Conservation (phyloP, 2,888 invertebrate genomes). For the Spialia ferax region DNA sequence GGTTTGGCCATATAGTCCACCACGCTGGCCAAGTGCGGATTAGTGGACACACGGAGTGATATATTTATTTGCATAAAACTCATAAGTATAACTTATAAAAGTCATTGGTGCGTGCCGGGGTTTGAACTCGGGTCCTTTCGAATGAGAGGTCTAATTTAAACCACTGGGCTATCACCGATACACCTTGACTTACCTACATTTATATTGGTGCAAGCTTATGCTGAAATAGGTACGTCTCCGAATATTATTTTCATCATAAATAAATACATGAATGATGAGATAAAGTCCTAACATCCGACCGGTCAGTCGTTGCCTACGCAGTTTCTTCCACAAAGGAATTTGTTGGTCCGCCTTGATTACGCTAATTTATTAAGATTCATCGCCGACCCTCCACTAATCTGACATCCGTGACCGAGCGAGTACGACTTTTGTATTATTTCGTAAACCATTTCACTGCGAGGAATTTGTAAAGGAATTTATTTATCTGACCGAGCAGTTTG, state of each 20-base stretch:
- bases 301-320: neutral
- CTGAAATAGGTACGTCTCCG: too few relatives aligned
- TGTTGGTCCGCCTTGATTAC: neutral
- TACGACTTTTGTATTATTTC: slow-evolving; percentile 40
- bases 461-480: neutral
- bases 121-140: too few relatives aligned
- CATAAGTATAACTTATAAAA: too few relatives aligned
- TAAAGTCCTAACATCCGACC: neutral
- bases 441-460: neutral
- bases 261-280: neutral
- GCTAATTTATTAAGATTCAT: slow-evolving; percentile 8
- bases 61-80: too few relatives aligned
- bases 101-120: too few relatives aligned
- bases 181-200: too few relatives aligned
- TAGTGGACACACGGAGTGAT: too few relatives aligned
- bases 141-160: too few relatives aligned
- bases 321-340: neutral
- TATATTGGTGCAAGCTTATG: too few relatives aligned
- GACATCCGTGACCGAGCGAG: slow-evolving; percentile 27
- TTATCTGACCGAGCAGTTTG: neutral
- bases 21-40: too few relatives aligned
- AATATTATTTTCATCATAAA: neutral
- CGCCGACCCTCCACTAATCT: slow-evolving; percentile 20
- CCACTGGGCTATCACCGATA: too few relatives aligned
- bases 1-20: too few relatives aligned